A percentile compares a stretch with the other conserved stretches of the same genome.
Evolutionary conservation across 2,797 vertebrate species (phyloP).

Genomic region (Eidolon dupreanum): DNA sequence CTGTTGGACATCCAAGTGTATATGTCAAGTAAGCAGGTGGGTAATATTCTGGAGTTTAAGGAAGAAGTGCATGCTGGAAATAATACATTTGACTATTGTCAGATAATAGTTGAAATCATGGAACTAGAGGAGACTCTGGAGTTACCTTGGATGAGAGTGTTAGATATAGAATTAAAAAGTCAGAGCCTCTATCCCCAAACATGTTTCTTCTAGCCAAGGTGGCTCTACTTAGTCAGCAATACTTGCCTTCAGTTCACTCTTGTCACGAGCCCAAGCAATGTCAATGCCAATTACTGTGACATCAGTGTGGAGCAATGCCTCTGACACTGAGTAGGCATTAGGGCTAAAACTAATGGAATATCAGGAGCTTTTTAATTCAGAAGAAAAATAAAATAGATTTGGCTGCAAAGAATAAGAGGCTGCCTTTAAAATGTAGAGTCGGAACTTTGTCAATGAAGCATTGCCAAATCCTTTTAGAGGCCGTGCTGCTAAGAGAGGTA

Average conservation of each 20-base stretch:
- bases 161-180: not conserved
- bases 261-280: not conserved
- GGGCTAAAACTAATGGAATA: not conserved
- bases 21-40: not conserved
- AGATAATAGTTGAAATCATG: not conserved
- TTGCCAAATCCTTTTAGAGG: not conserved
- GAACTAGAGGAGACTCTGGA: not conserved
- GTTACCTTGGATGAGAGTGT: not conserved
- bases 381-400: slow-evolving; percentile 12
- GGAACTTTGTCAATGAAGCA: not conserved
- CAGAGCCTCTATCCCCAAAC: not conserved
- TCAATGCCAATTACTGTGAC: not conserved
- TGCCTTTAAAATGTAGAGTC: not conserved
- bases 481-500: not conserved
- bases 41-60: not conserved
- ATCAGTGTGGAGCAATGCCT: not conserved
- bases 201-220: not conserved
- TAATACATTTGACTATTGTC: not conserved
- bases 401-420: not conserved
- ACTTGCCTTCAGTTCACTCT: not conserved
- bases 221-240: not conserved
- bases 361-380: not conserved
- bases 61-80: not conserved
- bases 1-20: not conserved
- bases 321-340: not conserved